Percentiles rank a stretch among this genome's conserved stretches.
Conservation (phyloP, 2,797 vertebrate genomes). For the Halcyon chelicuti region DNA sequence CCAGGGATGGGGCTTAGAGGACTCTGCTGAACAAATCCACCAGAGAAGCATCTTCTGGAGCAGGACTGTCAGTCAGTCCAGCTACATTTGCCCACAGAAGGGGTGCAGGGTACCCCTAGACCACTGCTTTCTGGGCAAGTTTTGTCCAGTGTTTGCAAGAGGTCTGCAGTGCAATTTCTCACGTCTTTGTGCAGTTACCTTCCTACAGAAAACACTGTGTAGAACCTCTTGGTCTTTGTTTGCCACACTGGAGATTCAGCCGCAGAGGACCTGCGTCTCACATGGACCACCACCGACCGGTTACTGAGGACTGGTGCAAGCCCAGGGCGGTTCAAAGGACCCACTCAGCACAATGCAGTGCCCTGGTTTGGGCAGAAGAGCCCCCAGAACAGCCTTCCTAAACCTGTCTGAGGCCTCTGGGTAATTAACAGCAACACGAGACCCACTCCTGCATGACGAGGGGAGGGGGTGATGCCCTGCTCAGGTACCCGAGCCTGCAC, state of each 20-base stretch:
- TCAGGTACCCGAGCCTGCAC: fast-evolving
- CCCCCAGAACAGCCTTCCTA: background rate
- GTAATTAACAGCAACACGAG: fast-evolving
- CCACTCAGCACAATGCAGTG: fast-evolving
- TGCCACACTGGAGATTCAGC: background rate
- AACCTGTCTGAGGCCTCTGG: background rate
- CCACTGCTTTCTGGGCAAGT: background rate
- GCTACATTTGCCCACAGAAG: fast-evolving
- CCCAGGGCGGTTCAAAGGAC: background rate
- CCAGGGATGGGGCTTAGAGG: background rate
- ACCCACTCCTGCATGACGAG: no score
- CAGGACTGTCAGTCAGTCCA: fast-evolving
- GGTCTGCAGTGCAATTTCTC: background rate
- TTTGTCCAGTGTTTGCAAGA: no score
- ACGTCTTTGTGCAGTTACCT: background rate
- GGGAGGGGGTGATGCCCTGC: background rate
- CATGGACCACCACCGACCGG: background rate
- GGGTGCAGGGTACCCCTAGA: fast-evolving
- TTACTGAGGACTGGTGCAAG: background rate
- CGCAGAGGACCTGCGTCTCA: background rate
- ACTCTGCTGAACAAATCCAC: fast-evolving
- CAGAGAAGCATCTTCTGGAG: background rate
- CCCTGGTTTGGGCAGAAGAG: no score
- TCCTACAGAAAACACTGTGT: background rate
- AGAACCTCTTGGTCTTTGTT: background rate